These are phyloP conservation scores for Agrilus planipennis DNA, from an alignment of 1,140 invertebrate genomes.

Conservation along the genomic window DNA sequence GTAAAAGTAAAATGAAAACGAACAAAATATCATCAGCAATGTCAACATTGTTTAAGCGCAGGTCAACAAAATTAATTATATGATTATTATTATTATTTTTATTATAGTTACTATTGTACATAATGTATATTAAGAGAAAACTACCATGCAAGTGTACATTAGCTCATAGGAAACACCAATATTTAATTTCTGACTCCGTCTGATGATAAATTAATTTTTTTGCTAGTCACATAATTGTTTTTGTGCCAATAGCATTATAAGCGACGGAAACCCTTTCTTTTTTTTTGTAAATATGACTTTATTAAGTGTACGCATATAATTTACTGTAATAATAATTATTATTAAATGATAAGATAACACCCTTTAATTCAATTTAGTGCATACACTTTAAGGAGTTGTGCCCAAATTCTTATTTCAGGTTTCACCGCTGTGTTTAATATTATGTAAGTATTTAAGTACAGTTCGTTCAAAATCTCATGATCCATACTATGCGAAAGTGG, in stretches of 20 bases:
- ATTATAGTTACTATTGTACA: background rate
- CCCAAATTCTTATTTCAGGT: no score
- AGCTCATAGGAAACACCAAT: background rate
- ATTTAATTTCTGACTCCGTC: constrained; percentile 1
- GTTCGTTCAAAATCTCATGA: no score
- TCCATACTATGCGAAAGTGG: no score
- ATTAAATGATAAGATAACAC: no score
- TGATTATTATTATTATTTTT: background rate
- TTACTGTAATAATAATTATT: no score
- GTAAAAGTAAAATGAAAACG: constrained; percentile 1
- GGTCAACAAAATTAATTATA: background rate
- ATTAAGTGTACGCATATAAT: no score
- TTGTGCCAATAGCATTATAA: constrained; percentile 8
- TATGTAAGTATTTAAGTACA: no score
- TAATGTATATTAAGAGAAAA: background rate
- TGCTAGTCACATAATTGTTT: constrained; percentile 7
- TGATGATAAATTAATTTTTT: constrained; percentile 1
- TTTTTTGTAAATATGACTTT: no score
- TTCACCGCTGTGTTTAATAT: no score
- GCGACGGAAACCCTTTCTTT: no score
- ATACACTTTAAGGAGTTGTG: no score
- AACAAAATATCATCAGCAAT: background rate
- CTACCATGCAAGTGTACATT: background rate
- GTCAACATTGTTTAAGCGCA: background rate
- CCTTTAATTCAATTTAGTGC: no score